Percentiles rank a stretch among this genome's conserved stretches.
phyloP scores from a whole-genome alignment of 2,797 vertebrate species.

The Limnodromus scolopaceus region DNA sequence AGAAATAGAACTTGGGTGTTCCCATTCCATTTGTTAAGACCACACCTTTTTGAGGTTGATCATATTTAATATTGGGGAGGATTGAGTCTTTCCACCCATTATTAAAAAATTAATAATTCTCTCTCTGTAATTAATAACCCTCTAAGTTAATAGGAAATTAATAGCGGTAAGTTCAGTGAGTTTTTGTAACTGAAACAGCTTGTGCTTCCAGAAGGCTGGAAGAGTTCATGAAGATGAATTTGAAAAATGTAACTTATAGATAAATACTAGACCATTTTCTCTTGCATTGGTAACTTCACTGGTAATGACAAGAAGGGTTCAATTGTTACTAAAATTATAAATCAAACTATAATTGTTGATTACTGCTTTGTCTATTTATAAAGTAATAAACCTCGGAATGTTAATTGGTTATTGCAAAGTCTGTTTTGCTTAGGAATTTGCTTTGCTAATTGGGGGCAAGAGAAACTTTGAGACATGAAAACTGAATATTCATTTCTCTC shows the following conservation, averaged over 20 bases:
- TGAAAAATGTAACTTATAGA: background rate
- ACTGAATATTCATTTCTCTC: slow-evolving; percentile 37
- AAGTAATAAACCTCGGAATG: slow-evolving; percentile 25
- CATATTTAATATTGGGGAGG: slow-evolving; percentile 38
- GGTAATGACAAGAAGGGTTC: background rate
- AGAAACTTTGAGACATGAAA: slow-evolving; percentile 39
- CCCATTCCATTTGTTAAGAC: slow-evolving; percentile 53
- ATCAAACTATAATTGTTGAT: slow-evolving; percentile 10
- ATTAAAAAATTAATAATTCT: slow-evolving; percentile 46
- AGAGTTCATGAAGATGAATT: background rate
- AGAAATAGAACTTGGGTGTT: slow-evolving; percentile 70
- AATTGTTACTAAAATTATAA: background rate
- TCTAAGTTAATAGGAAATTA: slow-evolving; percentile 31
- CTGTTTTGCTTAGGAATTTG: slow-evolving; percentile 30
- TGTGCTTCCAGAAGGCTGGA: background rate
- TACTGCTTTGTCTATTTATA: slow-evolving; percentile 22
- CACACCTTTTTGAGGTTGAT: slow-evolving; percentile 64
- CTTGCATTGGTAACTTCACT: background rate
- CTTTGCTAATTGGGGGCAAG: slow-evolving; percentile 31
- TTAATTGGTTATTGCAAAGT: slow-evolving; percentile 40
- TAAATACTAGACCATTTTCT: background rate
- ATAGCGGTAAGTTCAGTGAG: background rate
- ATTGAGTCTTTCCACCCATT: slow-evolving; percentile 21
- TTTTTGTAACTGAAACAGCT: background rate
- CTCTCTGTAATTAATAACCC: slow-evolving; percentile 22